phyloP scores from a whole-genome alignment of 2,888 invertebrate species.

The Osmoderma eremita region DNA sequence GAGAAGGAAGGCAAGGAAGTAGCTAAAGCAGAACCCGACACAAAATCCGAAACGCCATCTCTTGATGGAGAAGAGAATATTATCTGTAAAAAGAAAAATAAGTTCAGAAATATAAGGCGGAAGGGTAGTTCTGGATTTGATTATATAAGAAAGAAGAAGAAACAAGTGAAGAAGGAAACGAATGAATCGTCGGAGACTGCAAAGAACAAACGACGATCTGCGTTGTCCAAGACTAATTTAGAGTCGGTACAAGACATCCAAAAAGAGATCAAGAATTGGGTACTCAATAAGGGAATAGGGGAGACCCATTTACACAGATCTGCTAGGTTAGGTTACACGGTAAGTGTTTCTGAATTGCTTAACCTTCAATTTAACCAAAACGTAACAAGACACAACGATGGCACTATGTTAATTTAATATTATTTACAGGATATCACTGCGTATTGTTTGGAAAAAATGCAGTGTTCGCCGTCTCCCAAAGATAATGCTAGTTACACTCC shows the following conservation, averaged over 20 bases:
- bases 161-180: conserved; percentile 72
- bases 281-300: conserved; percentile 93
- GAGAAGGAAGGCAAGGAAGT: conserved; percentile 55
- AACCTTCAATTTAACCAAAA: conserved; percentile 6
- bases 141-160: conserved; percentile 90
- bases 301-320: conserved; percentile 93
- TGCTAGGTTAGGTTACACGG: conserved; percentile 87
- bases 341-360: conserved; percentile 63
- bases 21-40: conserved; percentile 58
- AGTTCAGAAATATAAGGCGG: conserved; percentile 74
- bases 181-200: conserved; percentile 2
- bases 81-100: conserved; percentile 65
- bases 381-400: too few relatives aligned
- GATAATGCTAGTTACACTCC: conserved; percentile 96
- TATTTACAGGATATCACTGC: conserved; percentile 82
- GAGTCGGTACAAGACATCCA: conserved; percentile 81
- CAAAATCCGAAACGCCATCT: conserved; percentile 59
- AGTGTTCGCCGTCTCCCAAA: conserved; percentile 83
- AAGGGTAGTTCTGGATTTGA: conserved; percentile 88
- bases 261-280: conserved; percentile 89
- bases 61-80: conserved; percentile 58
- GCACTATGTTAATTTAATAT: too few relatives aligned
- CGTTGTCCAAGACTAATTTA: conserved; percentile 67
- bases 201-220: conserved; percentile 59
- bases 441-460: conserved; percentile 88